These are phyloP conservation scores for Peromyscus eremicus DNA, from an alignment of 2,797 vertebrate genomes.

Conservation along the genomic window DNA sequence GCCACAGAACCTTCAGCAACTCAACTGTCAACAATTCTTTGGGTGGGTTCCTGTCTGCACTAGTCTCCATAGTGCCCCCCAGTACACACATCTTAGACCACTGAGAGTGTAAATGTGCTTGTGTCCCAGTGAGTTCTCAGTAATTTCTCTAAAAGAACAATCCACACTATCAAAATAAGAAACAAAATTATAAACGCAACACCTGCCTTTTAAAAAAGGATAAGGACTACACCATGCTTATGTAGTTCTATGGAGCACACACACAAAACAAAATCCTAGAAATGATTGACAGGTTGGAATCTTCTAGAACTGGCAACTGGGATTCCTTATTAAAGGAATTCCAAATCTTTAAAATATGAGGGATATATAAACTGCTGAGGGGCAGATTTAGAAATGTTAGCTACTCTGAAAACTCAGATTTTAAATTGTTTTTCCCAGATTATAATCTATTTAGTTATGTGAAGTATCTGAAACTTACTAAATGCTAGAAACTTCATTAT, in stretches of 20 bases:
- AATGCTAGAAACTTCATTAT: not conserved
- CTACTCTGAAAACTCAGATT: slow-evolving; percentile 44
- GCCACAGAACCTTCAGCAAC: slow-evolving; percentile 66
- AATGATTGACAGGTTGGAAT: slow-evolving; percentile 35
- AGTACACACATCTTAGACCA: not conserved
- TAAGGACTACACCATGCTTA: not conserved
- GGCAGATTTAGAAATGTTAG: slow-evolving; percentile 36
- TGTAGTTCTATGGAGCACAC: not conserved
- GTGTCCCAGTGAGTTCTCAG: not conserved
- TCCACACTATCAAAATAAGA: slow-evolving; percentile 14
- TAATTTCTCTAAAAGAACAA: slow-evolving; percentile 39
- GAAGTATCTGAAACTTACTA: not conserved
- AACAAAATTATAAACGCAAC: not conserved
- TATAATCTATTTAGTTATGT: not conserved
- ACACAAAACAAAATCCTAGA: slow-evolving; percentile 2
- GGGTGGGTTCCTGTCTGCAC: slow-evolving; percentile 69
- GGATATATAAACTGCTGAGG: not conserved
- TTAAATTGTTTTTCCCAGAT: slow-evolving; percentile 43
- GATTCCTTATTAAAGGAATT: not conserved
- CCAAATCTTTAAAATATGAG: slow-evolving; percentile 23
- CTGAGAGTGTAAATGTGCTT: not conserved
- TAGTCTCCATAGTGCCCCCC: slow-evolving; percentile 47
- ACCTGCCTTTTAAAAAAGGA: slow-evolving; percentile 7
- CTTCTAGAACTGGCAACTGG: not conserved
- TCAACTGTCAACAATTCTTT: slow-evolving; percentile 80